Conservation (phyloP, 2,113 vertebrate genomes). For the Gnathonemus echidnorhynchus region DNA sequence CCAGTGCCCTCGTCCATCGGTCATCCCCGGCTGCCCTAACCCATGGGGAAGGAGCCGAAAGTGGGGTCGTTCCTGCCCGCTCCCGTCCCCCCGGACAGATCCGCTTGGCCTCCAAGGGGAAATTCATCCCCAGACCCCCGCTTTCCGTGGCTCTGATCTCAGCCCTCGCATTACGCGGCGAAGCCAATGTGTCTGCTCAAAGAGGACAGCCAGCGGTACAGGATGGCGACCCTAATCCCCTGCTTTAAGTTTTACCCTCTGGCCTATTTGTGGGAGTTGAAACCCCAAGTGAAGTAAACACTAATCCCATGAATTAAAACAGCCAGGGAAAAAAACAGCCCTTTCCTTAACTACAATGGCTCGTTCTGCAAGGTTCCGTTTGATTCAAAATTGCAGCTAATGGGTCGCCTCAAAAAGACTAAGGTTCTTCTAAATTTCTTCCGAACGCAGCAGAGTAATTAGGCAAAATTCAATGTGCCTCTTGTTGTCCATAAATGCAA, state of each 20-base stretch:
- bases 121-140: neutral
- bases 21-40: neutral
- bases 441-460: constrained; percentile 26
- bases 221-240: neutral
- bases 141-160: neutral
- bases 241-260: neutral
- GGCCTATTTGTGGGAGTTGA: constrained; percentile 27
- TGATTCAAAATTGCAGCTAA: constrained; percentile 30
- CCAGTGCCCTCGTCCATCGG: neutral
- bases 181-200: constrained; percentile 17
- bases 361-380: constrained; percentile 29
- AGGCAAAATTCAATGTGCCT: neutral
- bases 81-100: neutral
- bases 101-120: neutral
- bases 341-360: constrained; percentile 32
- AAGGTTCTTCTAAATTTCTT: constrained; percentile 15
- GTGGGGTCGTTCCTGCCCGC: neutral
- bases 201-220: constrained; percentile 13
- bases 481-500: constrained; percentile 18
- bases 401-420: constrained; percentile 22
- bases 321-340: constrained; percentile 27
- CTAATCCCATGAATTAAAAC: constrained; percentile 43
- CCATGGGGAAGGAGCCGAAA: neutral
- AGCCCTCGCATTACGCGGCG: neutral
- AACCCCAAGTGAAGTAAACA: constrained; percentile 41